Evolutionary conservation across 2,797 vertebrate species (phyloP).

Genomic region (Rhincodon typus): DNA sequence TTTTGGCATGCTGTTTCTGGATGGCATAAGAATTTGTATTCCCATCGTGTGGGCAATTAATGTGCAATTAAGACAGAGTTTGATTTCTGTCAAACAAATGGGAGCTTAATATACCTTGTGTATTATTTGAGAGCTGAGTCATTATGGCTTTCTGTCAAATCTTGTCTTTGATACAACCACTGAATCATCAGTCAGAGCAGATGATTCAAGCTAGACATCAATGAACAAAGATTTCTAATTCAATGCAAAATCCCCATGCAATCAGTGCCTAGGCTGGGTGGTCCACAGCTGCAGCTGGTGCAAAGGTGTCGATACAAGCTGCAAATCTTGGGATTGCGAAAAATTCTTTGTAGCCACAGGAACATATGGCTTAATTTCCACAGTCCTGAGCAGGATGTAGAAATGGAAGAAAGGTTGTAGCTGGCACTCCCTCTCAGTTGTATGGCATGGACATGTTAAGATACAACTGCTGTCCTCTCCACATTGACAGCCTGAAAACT

Average conservation of each 20-base stretch:
- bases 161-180: neutral
- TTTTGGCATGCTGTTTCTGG: neutral
- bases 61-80: conserved; percentile 8
- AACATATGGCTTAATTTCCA: neutral
- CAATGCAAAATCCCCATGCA: neutral
- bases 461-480: no score
- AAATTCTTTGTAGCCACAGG: neutral
- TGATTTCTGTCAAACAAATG: conserved; percentile 22
- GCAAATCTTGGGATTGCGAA: neutral
- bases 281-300: neutral
- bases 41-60: neutral
- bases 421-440: no score
- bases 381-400: neutral
- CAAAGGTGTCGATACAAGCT: neutral
- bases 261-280: neutral
- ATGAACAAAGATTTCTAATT: neutral
- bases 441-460: no score
- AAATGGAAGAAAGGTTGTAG: no score
- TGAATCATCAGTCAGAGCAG: neutral
- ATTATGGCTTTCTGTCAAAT: conserved; percentile 8
- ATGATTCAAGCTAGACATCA: neutral
- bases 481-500: no score
- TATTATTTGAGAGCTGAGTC: neutral
- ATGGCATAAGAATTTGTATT: neutral
- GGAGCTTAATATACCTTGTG: conserved; percentile 13